phyloP scores from a whole-genome alignment of 2,888 invertebrate species.

The Rambutsinella grinnellia region DNA sequence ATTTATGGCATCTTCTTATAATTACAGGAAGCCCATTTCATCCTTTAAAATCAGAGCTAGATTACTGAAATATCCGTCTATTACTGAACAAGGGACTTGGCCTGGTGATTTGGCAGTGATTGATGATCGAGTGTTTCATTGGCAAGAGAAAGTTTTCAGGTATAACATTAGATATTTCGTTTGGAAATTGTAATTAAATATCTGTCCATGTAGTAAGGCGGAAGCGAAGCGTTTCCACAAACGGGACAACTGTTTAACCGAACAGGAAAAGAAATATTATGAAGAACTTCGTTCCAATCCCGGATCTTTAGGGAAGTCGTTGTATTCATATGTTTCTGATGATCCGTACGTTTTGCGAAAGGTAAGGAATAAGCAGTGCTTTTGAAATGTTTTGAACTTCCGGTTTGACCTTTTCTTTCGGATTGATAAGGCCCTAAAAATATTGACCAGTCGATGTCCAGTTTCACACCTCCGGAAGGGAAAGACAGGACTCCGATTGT shows the following conservation, averaged over 20 bases:
- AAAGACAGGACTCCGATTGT: constrained; percentile 7
- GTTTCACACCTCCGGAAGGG: constrained; percentile 24
- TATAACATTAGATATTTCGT: background rate
- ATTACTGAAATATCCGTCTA: constrained; percentile 51
- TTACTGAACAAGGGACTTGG: constrained; percentile 37
- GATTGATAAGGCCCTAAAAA: too few relatives aligned
- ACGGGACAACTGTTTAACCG: constrained; percentile 36
- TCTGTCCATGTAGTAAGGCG: constrained; percentile 33
- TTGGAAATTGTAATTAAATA: background rate
- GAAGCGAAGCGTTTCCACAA: constrained; percentile 42
- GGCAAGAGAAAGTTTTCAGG: constrained; percentile 59
- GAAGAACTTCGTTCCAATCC: constrained; percentile 25
- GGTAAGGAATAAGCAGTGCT: constrained; percentile 9
- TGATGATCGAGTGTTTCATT: constrained; percentile 49
- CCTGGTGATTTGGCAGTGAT: constrained; percentile 38
- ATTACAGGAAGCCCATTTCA: constrained; percentile 33
- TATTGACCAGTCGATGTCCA: constrained; percentile 23
- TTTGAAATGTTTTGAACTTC: background rate
- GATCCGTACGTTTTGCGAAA: constrained; percentile 25
- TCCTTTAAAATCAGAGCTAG: constrained; percentile 42
- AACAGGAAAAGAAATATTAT: constrained; percentile 43
- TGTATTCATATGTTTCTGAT: constrained; percentile 40
- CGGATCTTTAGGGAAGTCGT: constrained; percentile 37
- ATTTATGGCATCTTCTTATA: constrained; percentile 28
- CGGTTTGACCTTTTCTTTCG: too few relatives aligned